These are phyloP conservation scores for Pseudobourletiella spinata DNA, from an alignment of 1,140 invertebrate genomes.

Conservation along the genomic window DNA sequence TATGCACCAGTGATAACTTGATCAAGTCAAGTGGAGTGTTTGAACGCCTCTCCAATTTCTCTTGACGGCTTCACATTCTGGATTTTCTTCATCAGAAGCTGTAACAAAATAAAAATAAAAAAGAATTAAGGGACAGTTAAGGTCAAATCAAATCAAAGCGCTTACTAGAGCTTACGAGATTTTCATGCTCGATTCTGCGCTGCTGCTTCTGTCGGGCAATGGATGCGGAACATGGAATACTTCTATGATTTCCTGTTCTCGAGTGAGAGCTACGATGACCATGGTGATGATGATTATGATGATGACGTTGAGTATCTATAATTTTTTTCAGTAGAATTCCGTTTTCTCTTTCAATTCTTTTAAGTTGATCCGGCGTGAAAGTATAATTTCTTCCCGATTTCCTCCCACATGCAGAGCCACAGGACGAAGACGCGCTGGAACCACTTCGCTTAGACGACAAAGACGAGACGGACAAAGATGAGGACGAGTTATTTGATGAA, in stretches of 20 bases:
- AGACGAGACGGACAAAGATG: background rate
- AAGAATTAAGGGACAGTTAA: too few relatives aligned
- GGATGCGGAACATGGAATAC: background rate
- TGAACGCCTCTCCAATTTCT: conserved; percentile 21
- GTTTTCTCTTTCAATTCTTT: conserved; percentile 15
- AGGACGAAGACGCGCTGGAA: background rate
- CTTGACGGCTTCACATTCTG: conserved; percentile 19
- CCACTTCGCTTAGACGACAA: background rate
- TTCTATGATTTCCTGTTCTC: background rate
- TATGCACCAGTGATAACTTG: background rate
- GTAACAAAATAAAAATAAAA: too few relatives aligned
- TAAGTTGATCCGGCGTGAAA: conserved; percentile 13
- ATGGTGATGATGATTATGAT: conserved; percentile 5
- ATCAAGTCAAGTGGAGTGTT: background rate
- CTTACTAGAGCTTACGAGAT: conserved; percentile 17
- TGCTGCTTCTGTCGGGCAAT: conserved; percentile 12
- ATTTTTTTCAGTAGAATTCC: conserved; percentile 12
- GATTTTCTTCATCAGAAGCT: conserved; percentile 8
- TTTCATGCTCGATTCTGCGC: conserved; percentile 15
- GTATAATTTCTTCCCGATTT: conserved; percentile 3
- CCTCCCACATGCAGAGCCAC: background rate
- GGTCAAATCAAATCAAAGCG: too few relatives aligned
- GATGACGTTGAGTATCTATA: conserved; percentile 1
- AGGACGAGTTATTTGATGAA: background rate
- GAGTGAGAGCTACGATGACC: background rate